Evolutionary conservation across 2,113 vertebrate genomes (phyloP), one percentile per base, ranked within the genome.

Genomic region (Otolemur garnettii): DNA sequence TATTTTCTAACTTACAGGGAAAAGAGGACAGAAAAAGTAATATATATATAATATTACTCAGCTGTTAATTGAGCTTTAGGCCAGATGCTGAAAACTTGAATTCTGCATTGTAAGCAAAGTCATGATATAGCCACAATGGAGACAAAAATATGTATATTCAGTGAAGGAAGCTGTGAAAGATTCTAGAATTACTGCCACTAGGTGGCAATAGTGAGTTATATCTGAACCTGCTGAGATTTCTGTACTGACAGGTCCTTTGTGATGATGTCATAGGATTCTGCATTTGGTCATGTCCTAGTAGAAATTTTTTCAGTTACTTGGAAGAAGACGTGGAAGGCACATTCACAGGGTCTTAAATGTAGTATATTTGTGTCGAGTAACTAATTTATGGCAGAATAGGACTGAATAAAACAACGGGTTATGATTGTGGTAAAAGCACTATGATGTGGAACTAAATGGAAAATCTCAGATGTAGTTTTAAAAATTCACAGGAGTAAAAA

Each of bases 171-270:
- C 28, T 81, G 13, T 38, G n/a, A 72, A 87, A 42, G 26, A 93
- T 71, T 93, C 69, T 87, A 30, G 68, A 57, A 7, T 87, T 42
- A 38, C 14, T 45, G 12, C 87, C 95, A 93, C 94, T 75, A 97
- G 96, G 92, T 92, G 95, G 96, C 92, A 66, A 62, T 66, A 87
- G 57, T 71, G 90, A 97, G 87, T 93, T 50, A 71, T 45, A 66
- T 0, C 69, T 79, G 74, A 24, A 50, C 11, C 35, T 15, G 26
- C 3, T 50, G 19, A 15, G 19, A 66, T 38, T 85, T 91, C 62
- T 82, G 45, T 69, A 72, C 64, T 88, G 55, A 78, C 53, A 50
- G 15, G 38, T 72, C 50, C 7, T 7, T 38, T 64, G 62, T 88
- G 60, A 80, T 53, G 14, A 38, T 88, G 82, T 92, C 93, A 64